Percentiles rank a stretch among this genome's conserved stretches.
Evolutionary conservation across 2,113 vertebrate species (phyloP).

Genomic region (Paracanthobrama guichenoti): DNA sequence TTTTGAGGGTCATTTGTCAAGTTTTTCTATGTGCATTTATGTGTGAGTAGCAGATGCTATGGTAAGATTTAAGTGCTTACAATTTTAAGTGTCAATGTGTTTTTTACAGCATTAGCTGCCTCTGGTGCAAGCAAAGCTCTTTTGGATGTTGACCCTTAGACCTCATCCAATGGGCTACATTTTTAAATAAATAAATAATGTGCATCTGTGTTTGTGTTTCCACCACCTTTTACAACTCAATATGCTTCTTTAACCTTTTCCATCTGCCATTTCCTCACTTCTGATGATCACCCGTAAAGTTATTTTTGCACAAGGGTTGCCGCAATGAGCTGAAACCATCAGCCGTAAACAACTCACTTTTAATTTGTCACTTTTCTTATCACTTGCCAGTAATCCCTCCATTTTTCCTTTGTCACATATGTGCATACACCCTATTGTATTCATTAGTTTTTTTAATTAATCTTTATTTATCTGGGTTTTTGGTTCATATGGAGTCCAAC

Average conservation of each 20-base stretch:
- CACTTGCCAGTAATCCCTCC: neutral
- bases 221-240: slow-evolving; percentile 8
- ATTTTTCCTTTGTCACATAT: neutral
- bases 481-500: neutral
- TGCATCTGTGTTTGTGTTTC: slow-evolving; percentile 32
- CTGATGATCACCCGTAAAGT: neutral
- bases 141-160: neutral
- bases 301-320: neutral
- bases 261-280: slow-evolving; percentile 33
- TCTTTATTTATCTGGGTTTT: neutral
- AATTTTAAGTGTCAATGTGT: neutral
- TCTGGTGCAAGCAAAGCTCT: neutral
- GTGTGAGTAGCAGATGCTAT: neutral
- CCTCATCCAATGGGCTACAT: neutral
- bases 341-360: neutral
- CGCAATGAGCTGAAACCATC: neutral
- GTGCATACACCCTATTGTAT: neutral
- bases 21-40: neutral
- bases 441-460: neutral
- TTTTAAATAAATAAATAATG: neutral
- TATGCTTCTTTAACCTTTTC: slow-evolving; percentile 36
- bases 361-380: neutral
- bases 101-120: neutral
- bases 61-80: neutral
- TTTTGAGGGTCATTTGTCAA: neutral